These are phyloP conservation scores for Akabosia matsudoensis DNA, from an alignment of 1,140 invertebrate genomes.

Conservation along the genomic window DNA sequence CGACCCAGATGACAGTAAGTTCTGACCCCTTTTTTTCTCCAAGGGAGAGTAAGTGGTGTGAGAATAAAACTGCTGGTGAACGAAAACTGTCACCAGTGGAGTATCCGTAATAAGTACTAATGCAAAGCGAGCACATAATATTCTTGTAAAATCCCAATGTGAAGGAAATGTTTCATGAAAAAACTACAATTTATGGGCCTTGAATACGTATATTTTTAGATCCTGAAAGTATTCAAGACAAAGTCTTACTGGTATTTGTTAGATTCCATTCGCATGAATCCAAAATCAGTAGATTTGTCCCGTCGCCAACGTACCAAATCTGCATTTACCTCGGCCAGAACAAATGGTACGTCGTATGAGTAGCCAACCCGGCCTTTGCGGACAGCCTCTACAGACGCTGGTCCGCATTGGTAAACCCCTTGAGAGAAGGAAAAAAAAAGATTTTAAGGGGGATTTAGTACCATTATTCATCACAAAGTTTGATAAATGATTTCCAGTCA, in stretches of 20 bases:
- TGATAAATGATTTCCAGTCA: conserved; percentile 13
- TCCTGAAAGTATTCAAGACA: conserved; percentile 36
- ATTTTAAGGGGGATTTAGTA: background rate
- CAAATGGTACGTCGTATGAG: conserved; percentile 70
- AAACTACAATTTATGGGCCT: conserved; percentile 18
- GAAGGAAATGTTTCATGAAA: background rate
- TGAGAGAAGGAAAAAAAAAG: conserved; percentile 40
- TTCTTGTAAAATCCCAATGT: background rate
- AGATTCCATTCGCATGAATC: conserved; percentile 63
- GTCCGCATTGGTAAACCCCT: conserved; percentile 62
- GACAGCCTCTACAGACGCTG: conserved; percentile 65
- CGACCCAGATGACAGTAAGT: too few species aligned
- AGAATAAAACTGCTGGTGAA: background rate
- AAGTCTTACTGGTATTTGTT: conserved; percentile 65
- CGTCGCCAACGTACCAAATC: conserved; percentile 68
- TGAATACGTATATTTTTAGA: too few species aligned
- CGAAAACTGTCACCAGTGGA: conserved; percentile 12
- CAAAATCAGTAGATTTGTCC: conserved; percentile 63
- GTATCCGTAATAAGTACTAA: conserved; percentile 9
- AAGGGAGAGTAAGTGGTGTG: background rate
- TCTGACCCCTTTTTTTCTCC: background rate
- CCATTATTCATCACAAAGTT: conserved; percentile 23
- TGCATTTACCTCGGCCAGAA: conserved; percentile 75
- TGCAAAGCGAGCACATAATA: background rate
- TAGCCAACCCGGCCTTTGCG: conserved; percentile 69